A percentile compares a stretch with the other conserved stretches of the same genome.
phyloP scores from a whole-genome alignment of 1,140 invertebrate genomes.

The Caenorhabditis brenneri region DNA sequence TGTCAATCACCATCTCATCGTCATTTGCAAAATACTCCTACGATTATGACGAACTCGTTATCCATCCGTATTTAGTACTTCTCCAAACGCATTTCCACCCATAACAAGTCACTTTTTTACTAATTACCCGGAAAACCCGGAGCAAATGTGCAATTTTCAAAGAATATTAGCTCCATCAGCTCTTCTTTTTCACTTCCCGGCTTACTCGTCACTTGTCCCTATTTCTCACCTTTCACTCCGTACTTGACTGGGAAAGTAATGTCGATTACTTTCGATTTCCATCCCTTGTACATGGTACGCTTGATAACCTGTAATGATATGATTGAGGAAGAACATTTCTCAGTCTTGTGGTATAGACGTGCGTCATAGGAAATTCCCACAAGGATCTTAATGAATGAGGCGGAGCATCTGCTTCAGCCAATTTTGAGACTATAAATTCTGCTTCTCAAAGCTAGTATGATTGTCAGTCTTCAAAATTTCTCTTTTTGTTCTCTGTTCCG shows the following conservation, averaged over 20 bases:
- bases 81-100: neutral
- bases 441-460: neutral
- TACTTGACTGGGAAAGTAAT: constrained; percentile 81
- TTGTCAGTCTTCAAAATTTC: constrained; percentile 9
- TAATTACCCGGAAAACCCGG: neutral
- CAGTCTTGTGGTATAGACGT: neutral
- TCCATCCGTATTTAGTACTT: neutral
- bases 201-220: neutral
- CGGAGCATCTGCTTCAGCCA: neutral
- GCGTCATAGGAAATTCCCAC: constrained; percentile 1
- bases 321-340: constrained; percentile 19
- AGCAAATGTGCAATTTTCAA: neutral
- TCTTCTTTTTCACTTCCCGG: neutral
- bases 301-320: constrained; percentile 63
- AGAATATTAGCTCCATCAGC: neutral
- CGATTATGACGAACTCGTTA: constrained; percentile 5
- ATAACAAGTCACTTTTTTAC: neutral
- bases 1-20: too few species aligned
- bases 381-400: constrained; percentile 5
- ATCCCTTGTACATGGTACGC: constrained; percentile 82
- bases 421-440: neutral
- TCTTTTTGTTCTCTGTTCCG: constrained; percentile 75
- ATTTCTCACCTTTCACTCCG: constrained; percentile 73
- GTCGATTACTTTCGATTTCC: constrained; percentile 89
- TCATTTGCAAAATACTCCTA: neutral